Conservation (phyloP, 2,888 invertebrate genomes). For the Caprella mutica region DNA sequence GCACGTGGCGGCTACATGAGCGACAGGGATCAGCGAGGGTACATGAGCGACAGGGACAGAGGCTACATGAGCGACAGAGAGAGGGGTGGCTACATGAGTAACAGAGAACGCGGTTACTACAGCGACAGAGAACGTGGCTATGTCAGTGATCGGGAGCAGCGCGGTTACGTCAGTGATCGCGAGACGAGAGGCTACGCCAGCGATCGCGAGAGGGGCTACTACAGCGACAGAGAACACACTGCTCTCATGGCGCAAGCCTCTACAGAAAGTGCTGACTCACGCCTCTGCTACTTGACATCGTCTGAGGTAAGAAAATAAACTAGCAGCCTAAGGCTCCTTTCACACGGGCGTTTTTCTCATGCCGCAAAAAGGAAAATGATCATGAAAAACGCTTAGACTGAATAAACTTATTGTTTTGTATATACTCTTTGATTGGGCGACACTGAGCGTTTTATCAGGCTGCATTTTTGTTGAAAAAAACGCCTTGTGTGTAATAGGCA, state of each 20-base stretch:
- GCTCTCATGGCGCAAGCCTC: conserved; percentile 81
- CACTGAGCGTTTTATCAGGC: too few species aligned
- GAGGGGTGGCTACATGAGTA: conserved; percentile 60
- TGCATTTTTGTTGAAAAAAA: too few species aligned
- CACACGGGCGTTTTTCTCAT: too few species aligned
- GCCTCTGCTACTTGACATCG: conserved; percentile 84
- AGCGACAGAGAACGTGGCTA: conserved; percentile 52
- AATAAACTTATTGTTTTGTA: too few species aligned
- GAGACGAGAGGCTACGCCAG: conserved; percentile 28
- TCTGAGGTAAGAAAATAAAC: conserved; percentile 95
- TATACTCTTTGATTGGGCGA: too few species aligned
- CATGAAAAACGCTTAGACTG: too few species aligned
- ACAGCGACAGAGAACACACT: conserved; percentile 54
- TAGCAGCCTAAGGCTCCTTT: too few species aligned
- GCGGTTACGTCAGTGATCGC: conserved; percentile 32
- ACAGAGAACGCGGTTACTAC: conserved; percentile 59
- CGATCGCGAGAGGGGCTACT: conserved; percentile 33
- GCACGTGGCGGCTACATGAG: conserved; percentile 53
- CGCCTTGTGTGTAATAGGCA: too few species aligned
- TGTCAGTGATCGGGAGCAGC: conserved; percentile 34
- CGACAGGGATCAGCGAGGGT: conserved; percentile 46
- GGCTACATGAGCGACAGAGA: conserved; percentile 27
- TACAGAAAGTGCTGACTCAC: conserved; percentile 84
- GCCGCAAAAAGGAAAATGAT: too few species aligned
- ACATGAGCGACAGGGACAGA: conserved; percentile 46